A percentile compares a stretch with the other conserved stretches of the same genome.
Evolutionary conservation across 2,797 vertebrate genomes (phyloP).

Genomic region (Spea hammondii): DNA sequence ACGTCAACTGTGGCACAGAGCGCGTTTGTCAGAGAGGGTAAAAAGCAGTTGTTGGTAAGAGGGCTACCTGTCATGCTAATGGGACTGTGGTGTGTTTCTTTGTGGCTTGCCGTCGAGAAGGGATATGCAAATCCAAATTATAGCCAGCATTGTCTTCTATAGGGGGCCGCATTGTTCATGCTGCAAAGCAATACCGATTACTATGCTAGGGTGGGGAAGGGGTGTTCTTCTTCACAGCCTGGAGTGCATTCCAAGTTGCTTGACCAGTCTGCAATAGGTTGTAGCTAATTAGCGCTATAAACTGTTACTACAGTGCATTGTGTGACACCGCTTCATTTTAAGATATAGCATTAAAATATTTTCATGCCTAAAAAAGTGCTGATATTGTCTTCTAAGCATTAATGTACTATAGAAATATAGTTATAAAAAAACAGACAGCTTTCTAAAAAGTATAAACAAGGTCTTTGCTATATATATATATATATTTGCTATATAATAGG

Average conservation of each 20-base stretch:
- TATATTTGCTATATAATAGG: no score
- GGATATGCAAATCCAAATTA: conserved; percentile 59
- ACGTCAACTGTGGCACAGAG: conserved; percentile 71
- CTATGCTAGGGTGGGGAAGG: conserved; percentile 3
- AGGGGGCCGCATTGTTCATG: conserved; percentile 49
- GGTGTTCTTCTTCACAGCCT: conserved; percentile 15
- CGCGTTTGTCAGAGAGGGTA: conserved; percentile 77
- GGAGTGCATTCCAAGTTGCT: conserved; percentile 12
- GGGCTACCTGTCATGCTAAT: conserved; percentile 75
- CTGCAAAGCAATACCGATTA: conserved; percentile 31
- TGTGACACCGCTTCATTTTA: no score
- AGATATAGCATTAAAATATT: no score
- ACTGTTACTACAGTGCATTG: no score
- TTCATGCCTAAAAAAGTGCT: no score
- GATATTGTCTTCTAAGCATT: no score
- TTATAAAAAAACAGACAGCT: no score
- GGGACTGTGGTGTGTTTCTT: conserved; percentile 60
- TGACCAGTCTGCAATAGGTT: conserved; percentile 24
- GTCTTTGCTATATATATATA: no score
- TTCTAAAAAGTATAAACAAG: no score
- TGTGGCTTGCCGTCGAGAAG: conserved; percentile 57
- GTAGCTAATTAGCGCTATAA: conserved; percentile 1
- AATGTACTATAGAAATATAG: no score
- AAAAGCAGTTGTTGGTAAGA: conserved; percentile 79
- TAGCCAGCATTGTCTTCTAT: conserved; percentile 50